phyloP scores from a whole-genome alignment of 2,797 vertebrate species.

The Poeciliopsis infans region DNA sequence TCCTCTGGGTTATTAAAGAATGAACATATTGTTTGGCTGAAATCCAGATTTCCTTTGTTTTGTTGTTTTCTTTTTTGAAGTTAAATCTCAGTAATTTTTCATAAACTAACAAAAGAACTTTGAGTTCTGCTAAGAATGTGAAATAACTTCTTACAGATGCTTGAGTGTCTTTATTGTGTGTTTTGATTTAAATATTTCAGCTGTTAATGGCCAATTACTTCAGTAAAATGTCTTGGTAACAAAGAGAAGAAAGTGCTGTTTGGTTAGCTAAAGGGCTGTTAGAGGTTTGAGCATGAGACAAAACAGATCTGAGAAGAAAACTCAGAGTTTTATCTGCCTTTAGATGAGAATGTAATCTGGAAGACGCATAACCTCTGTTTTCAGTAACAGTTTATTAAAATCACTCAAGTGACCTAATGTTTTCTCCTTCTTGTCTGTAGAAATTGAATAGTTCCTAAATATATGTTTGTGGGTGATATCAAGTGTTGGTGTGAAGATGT shows the following conservation, averaged over 20 bases:
- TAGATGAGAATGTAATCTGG: not conserved
- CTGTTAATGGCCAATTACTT: constrained; percentile 1
- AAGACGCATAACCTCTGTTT: not conserved
- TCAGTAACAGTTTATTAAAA: not conserved
- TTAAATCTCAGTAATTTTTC: not conserved
- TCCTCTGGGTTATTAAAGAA: not conserved
- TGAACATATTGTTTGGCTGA: not conserved
- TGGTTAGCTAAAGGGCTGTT: not conserved
- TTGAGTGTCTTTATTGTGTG: constrained; percentile 4
- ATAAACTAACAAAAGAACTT: constrained; percentile 6
- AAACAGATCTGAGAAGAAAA: not conserved
- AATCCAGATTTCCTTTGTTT: constrained; percentile 9
- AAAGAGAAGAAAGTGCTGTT: not conserved
- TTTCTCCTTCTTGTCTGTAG: not conserved
- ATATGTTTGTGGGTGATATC: not conserved
- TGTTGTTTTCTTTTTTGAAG: not conserved
- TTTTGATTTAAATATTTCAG: not conserved
- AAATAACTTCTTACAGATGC: constrained; percentile 3
- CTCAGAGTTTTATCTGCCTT: not conserved
- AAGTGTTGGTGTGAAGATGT: constrained; percentile 14
- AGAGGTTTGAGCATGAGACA: not conserved
- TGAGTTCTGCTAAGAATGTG: not conserved
- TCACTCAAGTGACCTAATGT: not conserved
- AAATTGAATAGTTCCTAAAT: not conserved
- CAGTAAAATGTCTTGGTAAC: not conserved